A percentile compares a stretch with the other conserved stretches of the same genome.
These are phyloP conservation scores for Colinus virginianus DNA, from an alignment of 2,113 vertebrate genomes.

Conservation along the genomic window DNA sequence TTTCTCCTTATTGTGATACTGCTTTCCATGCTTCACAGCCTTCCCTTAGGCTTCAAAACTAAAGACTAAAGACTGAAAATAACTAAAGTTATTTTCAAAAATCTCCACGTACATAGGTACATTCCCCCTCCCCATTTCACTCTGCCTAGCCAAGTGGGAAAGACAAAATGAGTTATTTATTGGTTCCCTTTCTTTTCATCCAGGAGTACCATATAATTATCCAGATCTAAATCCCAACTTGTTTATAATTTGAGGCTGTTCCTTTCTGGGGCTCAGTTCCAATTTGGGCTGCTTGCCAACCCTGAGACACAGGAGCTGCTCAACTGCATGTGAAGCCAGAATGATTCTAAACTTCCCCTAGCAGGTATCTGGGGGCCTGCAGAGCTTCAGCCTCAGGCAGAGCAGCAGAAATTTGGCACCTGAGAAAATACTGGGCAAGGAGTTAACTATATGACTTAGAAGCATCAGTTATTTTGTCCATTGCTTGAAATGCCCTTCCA, in stretches of 20 bases:
- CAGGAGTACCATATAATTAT: neutral
- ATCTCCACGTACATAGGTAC: neutral
- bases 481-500: neutral
- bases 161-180: neutral
- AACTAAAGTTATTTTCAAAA: neutral
- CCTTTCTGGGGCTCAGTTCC: neutral
- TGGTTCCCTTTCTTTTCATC: neutral
- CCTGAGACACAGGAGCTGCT: fast-evolving
- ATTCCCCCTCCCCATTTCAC: neutral
- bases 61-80: too few relatives aligned
- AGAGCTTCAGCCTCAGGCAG: neutral
- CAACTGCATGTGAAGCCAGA: neutral
- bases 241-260: neutral
- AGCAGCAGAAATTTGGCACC: neutral
- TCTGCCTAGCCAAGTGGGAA: neutral
- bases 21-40: neutral
- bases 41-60: neutral
- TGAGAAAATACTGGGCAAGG: neutral
- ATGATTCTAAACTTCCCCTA: neutral
- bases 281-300: neutral
- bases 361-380: neutral
- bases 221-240: neutral
- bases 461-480: neutral
- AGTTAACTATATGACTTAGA: neutral
- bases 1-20: neutral